Conservation (phyloP, 2,888 invertebrate genomes). For the Lasioglossum malachurum region DNA sequence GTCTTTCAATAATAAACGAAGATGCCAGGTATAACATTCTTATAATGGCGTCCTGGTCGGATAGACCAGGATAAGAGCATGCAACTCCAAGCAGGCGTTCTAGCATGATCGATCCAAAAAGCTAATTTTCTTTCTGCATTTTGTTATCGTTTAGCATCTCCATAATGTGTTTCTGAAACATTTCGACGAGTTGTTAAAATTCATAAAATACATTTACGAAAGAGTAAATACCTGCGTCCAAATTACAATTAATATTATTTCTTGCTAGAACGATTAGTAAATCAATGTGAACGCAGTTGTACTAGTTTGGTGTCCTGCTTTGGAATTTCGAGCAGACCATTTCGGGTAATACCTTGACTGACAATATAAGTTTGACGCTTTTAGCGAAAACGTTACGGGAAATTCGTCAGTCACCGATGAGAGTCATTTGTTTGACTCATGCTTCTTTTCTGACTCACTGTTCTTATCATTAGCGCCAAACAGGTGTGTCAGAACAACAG, state of each 20-base stretch:
- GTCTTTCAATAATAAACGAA: constrained; percentile 3
- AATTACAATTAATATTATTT: too few species aligned
- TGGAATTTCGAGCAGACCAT: constrained; percentile 29
- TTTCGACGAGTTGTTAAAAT: not conserved
- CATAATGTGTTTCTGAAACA: not conserved
- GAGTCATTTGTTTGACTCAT: constrained; percentile 63
- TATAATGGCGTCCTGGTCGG: not conserved
- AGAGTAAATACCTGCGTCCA: not conserved
- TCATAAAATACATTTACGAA: not conserved
- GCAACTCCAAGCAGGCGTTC: not conserved
- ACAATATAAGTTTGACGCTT: not conserved
- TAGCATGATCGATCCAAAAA: not conserved
- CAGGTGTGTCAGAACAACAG: constrained; percentile 67
- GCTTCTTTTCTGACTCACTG: constrained; percentile 66
- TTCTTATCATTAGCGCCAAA: constrained; percentile 68
- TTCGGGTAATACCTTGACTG: constrained; percentile 42
- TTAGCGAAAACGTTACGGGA: constrained; percentile 30
- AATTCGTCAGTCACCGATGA: constrained; percentile 35
- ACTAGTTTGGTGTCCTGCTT: constrained; percentile 10
- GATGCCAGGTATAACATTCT: not conserved
- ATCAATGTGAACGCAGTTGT: too few species aligned
- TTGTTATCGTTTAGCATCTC: not conserved
- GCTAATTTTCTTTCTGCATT: not conserved
- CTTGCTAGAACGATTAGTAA: too few species aligned
- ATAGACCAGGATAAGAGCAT: not conserved